Evolutionary conservation across 2,113 vertebrate species (phyloP).

Genomic region (Paramormyrops kingsleyae): DNA sequence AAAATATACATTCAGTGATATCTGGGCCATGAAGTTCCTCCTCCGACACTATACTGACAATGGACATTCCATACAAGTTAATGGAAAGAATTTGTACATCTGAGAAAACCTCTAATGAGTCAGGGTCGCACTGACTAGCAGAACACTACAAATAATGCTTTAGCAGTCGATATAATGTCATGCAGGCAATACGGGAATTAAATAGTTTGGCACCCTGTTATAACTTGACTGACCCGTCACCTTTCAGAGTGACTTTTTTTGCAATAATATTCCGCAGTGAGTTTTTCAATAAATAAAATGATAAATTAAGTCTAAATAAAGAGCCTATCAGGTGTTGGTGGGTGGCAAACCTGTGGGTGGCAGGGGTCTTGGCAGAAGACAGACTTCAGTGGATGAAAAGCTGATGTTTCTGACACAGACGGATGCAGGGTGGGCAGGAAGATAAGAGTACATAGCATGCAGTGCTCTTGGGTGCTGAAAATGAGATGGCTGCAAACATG

Average conservation of each 20-base stretch:
- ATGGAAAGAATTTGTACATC: not conserved
- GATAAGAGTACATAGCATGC: not conserved
- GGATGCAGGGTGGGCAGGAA: not conserved
- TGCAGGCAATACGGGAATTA: conserved; percentile 26
- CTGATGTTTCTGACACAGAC: not conserved
- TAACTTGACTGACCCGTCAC: conserved; percentile 29
- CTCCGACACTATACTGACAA: not conserved
- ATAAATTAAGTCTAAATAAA: not conserved
- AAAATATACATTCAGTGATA: not conserved
- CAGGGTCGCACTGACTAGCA: not conserved
- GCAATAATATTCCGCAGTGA: not conserved
- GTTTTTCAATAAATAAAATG: not conserved
- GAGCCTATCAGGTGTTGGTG: not conserved
- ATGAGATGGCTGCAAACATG: not conserved
- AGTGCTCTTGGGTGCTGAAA: not conserved
- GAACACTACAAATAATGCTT: not conserved
- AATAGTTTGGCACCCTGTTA: conserved; percentile 25
- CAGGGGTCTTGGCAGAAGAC: conserved; percentile 27
- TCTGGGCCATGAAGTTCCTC: not conserved
- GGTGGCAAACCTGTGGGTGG: not conserved
- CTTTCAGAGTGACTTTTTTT: not conserved
- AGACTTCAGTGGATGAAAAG: not conserved
- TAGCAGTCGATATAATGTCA: conserved; percentile 48
- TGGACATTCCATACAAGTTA: not conserved
- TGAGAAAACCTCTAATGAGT: not conserved